Conservation (phyloP, 2,113 vertebrate species). For the Heteronetta atricapilla region DNA sequence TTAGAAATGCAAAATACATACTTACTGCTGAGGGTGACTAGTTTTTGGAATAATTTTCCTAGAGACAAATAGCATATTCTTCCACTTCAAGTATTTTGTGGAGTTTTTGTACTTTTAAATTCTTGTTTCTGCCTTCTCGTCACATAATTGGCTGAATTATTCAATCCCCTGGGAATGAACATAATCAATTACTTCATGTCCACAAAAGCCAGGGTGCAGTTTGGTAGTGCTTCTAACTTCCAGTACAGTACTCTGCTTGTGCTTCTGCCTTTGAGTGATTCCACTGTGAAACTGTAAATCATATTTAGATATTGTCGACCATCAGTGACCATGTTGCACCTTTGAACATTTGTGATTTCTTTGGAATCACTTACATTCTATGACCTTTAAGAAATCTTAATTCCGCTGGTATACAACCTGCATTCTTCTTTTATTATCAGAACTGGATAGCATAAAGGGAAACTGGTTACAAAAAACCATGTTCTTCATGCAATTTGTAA, state of each 20-base stretch:
- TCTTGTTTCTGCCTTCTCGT: background rate
- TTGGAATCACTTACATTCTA: background rate
- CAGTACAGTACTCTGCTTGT: background rate
- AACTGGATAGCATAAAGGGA: background rate
- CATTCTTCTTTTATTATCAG: background rate
- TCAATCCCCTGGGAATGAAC: background rate
- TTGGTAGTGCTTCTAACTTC: background rate
- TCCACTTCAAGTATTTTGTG: background rate
- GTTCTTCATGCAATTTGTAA: fast-evolving
- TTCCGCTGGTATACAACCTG: background rate
- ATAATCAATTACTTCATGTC: background rate
- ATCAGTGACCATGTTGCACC: background rate
- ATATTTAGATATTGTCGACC: background rate
- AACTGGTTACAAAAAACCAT: background rate
- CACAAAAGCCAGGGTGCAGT: background rate
- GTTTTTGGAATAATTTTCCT: background rate
- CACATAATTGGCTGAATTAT: background rate
- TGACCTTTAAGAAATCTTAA: background rate
- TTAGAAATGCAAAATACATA: background rate
- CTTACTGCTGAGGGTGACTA: background rate
- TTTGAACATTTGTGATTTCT: background rate
- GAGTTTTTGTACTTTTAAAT: background rate
- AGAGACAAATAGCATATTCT: background rate
- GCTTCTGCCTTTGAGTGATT: background rate
- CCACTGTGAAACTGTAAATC: background rate